A percentile compares a stretch with the other conserved stretches of the same genome.
Conservation (phyloP, 1,140 invertebrate species). For the Ips nitidus region DNA sequence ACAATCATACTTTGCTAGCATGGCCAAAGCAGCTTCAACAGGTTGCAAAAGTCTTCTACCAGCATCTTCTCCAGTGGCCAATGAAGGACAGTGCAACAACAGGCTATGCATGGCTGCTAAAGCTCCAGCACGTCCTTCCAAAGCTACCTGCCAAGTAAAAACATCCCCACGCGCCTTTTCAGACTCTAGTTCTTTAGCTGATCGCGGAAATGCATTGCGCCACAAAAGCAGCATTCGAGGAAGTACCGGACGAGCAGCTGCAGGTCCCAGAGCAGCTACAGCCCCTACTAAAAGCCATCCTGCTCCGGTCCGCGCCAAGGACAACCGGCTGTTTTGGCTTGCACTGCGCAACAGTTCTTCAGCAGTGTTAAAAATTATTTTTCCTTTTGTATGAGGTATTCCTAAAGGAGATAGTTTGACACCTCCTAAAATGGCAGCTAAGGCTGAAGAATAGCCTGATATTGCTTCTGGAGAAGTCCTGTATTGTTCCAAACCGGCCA, state of each 20-base stretch:
- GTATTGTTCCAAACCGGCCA: conserved; percentile 84
- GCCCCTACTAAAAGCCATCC: conserved; percentile 97
- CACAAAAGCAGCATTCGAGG: conserved; percentile 93
- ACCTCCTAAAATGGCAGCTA: conserved; percentile 90
- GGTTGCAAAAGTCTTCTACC: conserved; percentile 81
- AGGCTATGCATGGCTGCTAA: conserved; percentile 95
- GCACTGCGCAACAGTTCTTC: conserved; percentile 96
- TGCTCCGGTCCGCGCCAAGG: conserved; percentile 91
- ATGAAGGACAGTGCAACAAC: conserved; percentile 84
- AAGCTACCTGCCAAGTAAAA: conserved; percentile 98
- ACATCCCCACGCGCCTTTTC: conserved; percentile 97
- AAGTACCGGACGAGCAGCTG: conserved; percentile 85
- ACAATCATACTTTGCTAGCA: conserved; percentile 82
- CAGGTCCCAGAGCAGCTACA: conserved; percentile 90
- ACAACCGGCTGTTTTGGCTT: conserved; percentile 94
- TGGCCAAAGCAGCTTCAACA: conserved; percentile 91
- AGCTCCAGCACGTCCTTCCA: conserved; percentile 95
- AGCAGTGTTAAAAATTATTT: conserved; percentile 95
- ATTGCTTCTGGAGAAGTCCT: conserved; percentile 92
- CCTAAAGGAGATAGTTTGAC: conserved; percentile 89
- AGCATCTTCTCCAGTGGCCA: conserved; percentile 90
- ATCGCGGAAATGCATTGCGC: conserved; percentile 97
- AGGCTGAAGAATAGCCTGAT: conserved; percentile 88
- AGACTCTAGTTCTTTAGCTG: conserved; percentile 92
- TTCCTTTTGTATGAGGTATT: conserved; percentile 94